Percentiles rank a stretch among this genome's conserved stretches.
These are phyloP conservation scores for Lepidotrigona ventralis DNA, from an alignment of 1,140 invertebrate species.

Conservation along the genomic window DNA sequence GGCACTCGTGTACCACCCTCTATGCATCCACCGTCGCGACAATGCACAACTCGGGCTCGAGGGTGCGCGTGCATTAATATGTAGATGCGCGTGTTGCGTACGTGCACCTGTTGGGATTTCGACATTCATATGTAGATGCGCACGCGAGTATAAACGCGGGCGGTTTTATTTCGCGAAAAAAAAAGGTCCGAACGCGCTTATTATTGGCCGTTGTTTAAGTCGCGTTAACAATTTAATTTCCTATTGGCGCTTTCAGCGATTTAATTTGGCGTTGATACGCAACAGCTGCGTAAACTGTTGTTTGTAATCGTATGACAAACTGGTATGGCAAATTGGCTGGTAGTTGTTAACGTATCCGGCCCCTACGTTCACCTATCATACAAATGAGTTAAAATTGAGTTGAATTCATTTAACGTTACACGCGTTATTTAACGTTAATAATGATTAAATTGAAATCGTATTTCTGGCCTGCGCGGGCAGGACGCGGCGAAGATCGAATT, in stretches of 20 bases:
- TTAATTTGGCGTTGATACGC: no score
- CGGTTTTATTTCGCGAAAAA: conserved; percentile 39
- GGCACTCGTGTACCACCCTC: conserved; percentile 29
- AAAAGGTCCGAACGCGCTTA: not conserved
- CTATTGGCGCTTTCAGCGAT: no score
- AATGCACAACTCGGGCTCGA: conserved; percentile 33
- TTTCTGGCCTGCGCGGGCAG: not conserved
- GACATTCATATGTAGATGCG: conserved; percentile 57
- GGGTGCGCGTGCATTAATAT: conserved; percentile 58
- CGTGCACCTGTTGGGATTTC: conserved; percentile 20
- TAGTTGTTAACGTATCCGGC: no score
- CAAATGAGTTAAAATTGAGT: no score
- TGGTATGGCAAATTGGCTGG: no score
- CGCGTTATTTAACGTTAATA: no score
- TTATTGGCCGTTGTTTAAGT: not conserved
- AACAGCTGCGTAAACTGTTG: no score
- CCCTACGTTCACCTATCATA: no score
- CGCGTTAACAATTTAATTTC: not conserved
- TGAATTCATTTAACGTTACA: no score
- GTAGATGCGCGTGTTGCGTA: conserved; percentile 38
- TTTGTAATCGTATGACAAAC: no score
- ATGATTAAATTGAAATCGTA: not conserved
- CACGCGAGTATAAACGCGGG: not conserved
- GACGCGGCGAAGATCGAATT: not conserved
- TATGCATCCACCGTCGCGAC: conserved; percentile 52